phyloP scores from a whole-genome alignment of 2,888 invertebrate genomes.

The Synanthedon vespiformis region DNA sequence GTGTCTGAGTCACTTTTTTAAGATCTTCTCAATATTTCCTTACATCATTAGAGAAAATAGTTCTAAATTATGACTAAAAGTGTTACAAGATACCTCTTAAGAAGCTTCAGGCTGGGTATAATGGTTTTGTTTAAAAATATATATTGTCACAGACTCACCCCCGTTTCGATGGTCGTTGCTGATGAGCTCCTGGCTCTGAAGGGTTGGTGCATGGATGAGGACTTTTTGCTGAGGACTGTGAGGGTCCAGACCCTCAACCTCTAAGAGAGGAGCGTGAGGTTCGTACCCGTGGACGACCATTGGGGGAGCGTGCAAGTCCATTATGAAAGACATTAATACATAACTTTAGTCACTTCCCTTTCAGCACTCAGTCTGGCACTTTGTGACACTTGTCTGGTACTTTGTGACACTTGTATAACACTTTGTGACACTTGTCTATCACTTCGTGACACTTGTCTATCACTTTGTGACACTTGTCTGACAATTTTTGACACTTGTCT shows the following conservation, averaged over 20 bases:
- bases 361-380: background rate
- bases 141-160: conserved; percentile 29
- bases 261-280: conserved; percentile 56
- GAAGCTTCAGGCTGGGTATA: too few species aligned
- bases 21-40: too few species aligned
- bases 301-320: conserved; percentile 62
- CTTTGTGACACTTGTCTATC: too few species aligned
- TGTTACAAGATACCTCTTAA: too few species aligned
- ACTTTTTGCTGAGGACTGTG: conserved; percentile 65
- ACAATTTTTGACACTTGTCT: too few species aligned
- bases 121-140: too few species aligned
- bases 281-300: conserved; percentile 60
- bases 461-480: too few species aligned
- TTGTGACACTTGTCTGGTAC: conserved; percentile 8
- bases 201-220: conserved; percentile 53
- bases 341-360: conserved; percentile 10
- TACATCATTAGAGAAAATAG: too few species aligned
- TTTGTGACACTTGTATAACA: too few species aligned
- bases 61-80: too few species aligned
- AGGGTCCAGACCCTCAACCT: conserved; percentile 59
- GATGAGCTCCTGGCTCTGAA: conserved; percentile 58
- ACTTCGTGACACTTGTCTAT: too few species aligned
- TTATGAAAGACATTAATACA: conserved; percentile 17
- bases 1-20: too few species aligned
- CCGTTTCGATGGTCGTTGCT: conserved; percentile 55